These are phyloP conservation scores for Danionella dracula DNA, from an alignment of 2,797 vertebrate genomes.

Conservation along the genomic window DNA sequence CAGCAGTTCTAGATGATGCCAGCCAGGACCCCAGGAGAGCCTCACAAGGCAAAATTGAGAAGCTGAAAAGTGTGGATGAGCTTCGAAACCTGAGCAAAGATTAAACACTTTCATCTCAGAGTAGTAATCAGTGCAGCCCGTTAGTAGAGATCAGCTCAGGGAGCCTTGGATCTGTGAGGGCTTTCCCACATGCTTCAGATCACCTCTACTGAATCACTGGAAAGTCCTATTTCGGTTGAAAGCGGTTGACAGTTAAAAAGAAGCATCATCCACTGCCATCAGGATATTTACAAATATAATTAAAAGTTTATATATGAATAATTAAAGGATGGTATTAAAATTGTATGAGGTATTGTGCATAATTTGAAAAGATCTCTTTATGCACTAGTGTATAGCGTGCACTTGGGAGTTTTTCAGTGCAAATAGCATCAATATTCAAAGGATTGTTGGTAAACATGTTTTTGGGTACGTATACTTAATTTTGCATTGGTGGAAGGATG, in stretches of 20 bases:
- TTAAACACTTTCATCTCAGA: slow-evolving; percentile 37
- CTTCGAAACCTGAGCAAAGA: slow-evolving; percentile 48
- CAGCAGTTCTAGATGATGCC: slow-evolving; percentile 10
- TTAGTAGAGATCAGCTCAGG: background rate
- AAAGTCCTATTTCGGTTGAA: no score
- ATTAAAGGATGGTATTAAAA: slow-evolving; percentile 45
- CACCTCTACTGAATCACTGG: no score
- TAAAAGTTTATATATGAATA: background rate
- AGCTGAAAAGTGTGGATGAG: slow-evolving; percentile 43
- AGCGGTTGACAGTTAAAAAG: no score
- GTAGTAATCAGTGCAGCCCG: background rate
- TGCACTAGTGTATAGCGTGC: slow-evolving; percentile 47
- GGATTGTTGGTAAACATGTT: slow-evolving; percentile 22
- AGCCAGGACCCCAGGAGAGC: slow-evolving; percentile 36
- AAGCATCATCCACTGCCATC: no score
- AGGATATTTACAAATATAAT: slow-evolving; percentile 4
- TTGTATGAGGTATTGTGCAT: slow-evolving; percentile 47
- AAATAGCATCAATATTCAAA: slow-evolving; percentile 17
- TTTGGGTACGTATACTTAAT: background rate
- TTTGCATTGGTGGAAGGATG: background rate
- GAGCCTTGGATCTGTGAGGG: background rate
- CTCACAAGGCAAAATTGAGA: slow-evolving; percentile 34
- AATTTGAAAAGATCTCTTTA: slow-evolving; percentile 30
- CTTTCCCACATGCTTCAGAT: background rate
- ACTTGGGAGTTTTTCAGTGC: slow-evolving; percentile 16